A percentile compares a stretch with the other conserved stretches of the same genome.
phyloP scores from a whole-genome alignment of 2,797 vertebrate species.

The Sciaenops ocellatus region DNA sequence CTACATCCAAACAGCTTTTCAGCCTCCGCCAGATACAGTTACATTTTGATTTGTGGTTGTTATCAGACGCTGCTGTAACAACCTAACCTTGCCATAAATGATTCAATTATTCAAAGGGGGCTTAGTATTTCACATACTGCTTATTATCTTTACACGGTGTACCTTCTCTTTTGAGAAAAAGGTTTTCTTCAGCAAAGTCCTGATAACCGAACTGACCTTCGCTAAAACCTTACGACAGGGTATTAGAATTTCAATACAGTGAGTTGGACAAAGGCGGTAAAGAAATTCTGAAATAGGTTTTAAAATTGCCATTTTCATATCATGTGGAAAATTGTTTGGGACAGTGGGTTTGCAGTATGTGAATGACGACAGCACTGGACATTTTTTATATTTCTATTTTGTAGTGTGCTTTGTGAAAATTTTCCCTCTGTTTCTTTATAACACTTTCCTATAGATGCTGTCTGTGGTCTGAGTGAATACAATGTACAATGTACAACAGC shows the following conservation, averaged over 20 bases:
- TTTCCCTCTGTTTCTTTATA: too few species aligned
- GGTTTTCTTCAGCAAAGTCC: neutral
- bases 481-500: too few species aligned
- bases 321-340: neutral
- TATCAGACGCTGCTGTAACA: neutral
- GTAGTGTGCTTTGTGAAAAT: too few species aligned
- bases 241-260: slow-evolving; percentile 2
- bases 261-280: neutral
- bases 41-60: neutral
- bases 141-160: neutral
- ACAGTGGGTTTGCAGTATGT: neutral
- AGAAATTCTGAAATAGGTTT: neutral
- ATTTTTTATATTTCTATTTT: neutral
- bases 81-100: neutral
- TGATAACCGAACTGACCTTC: neutral
- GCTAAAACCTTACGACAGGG: fast-evolving
- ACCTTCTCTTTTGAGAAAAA: neutral
- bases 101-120: neutral
- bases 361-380: neutral
- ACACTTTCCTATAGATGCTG: too few species aligned
- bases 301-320: neutral
- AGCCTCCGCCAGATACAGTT: neutral
- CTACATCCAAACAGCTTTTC: fast-evolving
- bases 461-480: too few species aligned
- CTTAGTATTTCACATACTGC: neutral